phyloP scores from a whole-genome alignment of 2,888 invertebrate genomes.

The Eupsilia transversa region DNA sequence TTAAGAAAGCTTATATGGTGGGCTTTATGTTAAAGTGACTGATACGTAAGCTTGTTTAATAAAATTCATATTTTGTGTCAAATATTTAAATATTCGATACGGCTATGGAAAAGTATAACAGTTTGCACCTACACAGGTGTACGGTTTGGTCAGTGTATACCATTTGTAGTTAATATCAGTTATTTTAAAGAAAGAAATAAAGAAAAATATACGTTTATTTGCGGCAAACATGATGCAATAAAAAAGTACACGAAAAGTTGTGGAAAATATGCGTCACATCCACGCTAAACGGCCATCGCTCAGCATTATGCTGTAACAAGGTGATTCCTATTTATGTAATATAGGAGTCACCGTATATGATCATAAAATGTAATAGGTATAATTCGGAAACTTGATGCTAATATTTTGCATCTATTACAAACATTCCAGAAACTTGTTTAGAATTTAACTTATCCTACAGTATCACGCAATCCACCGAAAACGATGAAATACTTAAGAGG shows the following conservation, averaged over 20 bases:
- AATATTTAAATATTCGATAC: conserved; percentile 18
- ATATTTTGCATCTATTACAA: conserved; percentile 3
- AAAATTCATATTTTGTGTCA: conserved; percentile 47
- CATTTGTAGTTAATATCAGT: conserved; percentile 39
- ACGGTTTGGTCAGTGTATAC: conserved; percentile 11
- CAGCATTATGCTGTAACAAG: no score
- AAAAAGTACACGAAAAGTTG: no score
- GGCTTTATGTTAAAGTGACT: conserved; percentile 18
- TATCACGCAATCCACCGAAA: neutral
- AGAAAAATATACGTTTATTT: no score
- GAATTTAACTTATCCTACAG: neutral
- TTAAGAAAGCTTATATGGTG: conserved; percentile 35
- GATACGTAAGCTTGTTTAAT: conserved; percentile 29
- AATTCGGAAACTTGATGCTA: conserved; percentile 18
- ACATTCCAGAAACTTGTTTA: conserved; percentile 1
- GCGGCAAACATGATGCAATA: no score
- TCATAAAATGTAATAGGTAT: neutral
- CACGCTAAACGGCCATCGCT: no score
- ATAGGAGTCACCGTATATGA: no score
- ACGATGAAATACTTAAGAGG: no score
- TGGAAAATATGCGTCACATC: no score
- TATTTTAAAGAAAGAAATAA: no score
- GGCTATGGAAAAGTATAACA: conserved; percentile 28
- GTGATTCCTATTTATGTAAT: no score
- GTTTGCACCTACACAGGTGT: conserved; percentile 54